These are phyloP conservation scores for Takifugu rubripes DNA, from an alignment of 2,797 vertebrate genomes.

Conservation along the genomic window DNA sequence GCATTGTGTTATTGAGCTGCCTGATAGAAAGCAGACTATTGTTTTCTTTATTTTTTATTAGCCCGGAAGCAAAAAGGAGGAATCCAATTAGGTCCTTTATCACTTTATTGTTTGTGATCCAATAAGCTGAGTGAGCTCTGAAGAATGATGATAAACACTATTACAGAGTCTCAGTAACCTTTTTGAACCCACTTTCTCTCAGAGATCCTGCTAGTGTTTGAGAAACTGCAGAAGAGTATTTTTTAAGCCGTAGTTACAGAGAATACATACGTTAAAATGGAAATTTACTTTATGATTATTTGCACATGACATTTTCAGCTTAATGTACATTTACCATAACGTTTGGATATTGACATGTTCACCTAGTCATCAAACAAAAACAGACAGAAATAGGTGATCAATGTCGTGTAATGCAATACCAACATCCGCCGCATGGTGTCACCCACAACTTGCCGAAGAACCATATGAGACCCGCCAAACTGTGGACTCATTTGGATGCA, in stretches of 20 bases:
- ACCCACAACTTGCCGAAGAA: constrained; percentile 13
- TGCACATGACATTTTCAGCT: background rate
- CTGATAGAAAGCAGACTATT: too few species aligned
- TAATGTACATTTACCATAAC: background rate
- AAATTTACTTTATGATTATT: background rate
- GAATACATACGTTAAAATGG: background rate
- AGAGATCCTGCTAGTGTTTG: constrained; percentile 7
- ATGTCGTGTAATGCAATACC: constrained; percentile 29
- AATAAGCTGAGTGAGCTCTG: constrained; percentile 30
- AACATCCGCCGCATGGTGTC: constrained; percentile 44
- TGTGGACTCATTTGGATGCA: too few species aligned
- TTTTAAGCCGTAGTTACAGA: constrained; percentile 27
- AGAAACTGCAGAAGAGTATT: constrained; percentile 4
- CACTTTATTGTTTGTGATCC: constrained; percentile 41
- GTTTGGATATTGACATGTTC: background rate
- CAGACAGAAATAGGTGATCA: background rate
- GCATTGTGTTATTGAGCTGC: too few species aligned
- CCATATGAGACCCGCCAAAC: background rate
- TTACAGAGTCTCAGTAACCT: constrained; percentile 10
- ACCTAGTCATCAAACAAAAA: background rate
- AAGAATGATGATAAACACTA: constrained; percentile 10
- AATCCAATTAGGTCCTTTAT: constrained; percentile 33
- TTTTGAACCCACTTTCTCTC: background rate
- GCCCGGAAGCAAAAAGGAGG: constrained; percentile 4
- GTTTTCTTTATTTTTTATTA: too few species aligned